Conservation (phyloP, 1,140 invertebrate genomes). For the Bilobella aurantiaca region DNA sequence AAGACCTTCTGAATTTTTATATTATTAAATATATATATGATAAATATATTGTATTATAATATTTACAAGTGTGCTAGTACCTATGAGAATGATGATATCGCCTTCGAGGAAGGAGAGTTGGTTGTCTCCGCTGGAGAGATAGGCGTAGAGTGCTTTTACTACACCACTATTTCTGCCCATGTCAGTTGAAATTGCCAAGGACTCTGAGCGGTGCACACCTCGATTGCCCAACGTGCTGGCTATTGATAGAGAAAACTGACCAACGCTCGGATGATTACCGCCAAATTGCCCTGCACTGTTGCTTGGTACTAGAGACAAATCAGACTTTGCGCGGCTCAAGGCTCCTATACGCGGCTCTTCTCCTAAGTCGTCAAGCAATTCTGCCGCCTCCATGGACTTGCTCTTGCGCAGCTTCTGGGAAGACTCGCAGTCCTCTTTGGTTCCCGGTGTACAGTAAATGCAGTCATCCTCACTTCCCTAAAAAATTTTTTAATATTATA, state of each 20-base stretch:
- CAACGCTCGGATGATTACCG: background rate
- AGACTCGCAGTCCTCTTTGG: slow-evolving; percentile 43
- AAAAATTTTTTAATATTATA: too few species aligned
- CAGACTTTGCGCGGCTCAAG: slow-evolving; percentile 62
- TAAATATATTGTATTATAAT: too few species aligned
- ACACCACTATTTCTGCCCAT: slow-evolving; percentile 37
- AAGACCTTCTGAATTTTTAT: too few species aligned
- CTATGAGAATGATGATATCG: slow-evolving; percentile 75
- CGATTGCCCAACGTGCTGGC: too few species aligned
- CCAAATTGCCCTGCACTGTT: background rate
- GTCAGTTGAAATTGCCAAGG: slow-evolving; percentile 53
- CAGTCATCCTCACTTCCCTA: slow-evolving; percentile 49
- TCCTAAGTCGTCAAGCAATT: slow-evolving; percentile 9
- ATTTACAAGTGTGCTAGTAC: too few species aligned
- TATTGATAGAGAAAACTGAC: too few species aligned
- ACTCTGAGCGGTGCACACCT: slow-evolving; percentile 41
- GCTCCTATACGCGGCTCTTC: slow-evolving; percentile 6
- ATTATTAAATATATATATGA: too few species aligned
- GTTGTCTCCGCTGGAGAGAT: slow-evolving; percentile 79
- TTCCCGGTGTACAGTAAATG: slow-evolving; percentile 53
- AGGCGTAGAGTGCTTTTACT: slow-evolving; percentile 72
- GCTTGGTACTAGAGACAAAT: slow-evolving; percentile 57
- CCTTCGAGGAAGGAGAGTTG: slow-evolving; percentile 85
- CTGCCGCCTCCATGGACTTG: slow-evolving; percentile 72
- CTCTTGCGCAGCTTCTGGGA: slow-evolving; percentile 74